Base-by-base conservation (phyloP, 92 coral and sea anemone species). In the Zoanthus sociatus region DNA sequence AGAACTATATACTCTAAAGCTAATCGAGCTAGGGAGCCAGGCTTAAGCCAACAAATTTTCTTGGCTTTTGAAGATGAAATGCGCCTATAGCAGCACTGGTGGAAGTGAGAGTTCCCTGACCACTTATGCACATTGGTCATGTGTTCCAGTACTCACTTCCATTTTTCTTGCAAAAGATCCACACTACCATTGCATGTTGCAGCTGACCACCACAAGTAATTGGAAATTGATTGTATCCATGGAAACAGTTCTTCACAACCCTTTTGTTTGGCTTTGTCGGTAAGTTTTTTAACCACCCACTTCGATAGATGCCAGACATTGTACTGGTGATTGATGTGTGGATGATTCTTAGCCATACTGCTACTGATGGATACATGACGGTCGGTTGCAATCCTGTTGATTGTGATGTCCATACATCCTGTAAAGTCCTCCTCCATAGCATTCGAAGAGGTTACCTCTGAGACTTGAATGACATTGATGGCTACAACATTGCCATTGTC, bases 391-490 rank as follows among this genome's bases (percentile, higher is more conserved):
- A 17, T 61, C 68, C 26, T 61, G 68, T 61, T 61, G 26, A 61
- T 61, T 7, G 68, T 15, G 68, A 61, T 3, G 8, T 61, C 26
- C n/a, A 17, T 61, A 61, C 26, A 16, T 61, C 68, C 17, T 61
- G 68, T 61, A 61, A 63, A 63, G 69, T 31, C 32, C 31, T 63
- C 69, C 42, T 63, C 69, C 69, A 63, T 63, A 63, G 69, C 69
- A 15, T 63, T 63, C 8, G 7, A 63, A 63, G 69, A 63, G n/a
- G 69, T 63, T 63, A 63, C 69, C 9, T 63, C 30, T 5, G 69
- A 63, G 30, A 63, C 69, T 63, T 63, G 68, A 7, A 63, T 63
- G 32, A 63, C 69, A 63, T 63, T 63, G 69, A 63, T 1, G 69
- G 68, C 69, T 63, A 63, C 32, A 63, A 63, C 69, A 63, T 63